Evolutionary conservation across 2,113 vertebrate genomes (phyloP).

Genomic region (Carassius carassius): DNA sequence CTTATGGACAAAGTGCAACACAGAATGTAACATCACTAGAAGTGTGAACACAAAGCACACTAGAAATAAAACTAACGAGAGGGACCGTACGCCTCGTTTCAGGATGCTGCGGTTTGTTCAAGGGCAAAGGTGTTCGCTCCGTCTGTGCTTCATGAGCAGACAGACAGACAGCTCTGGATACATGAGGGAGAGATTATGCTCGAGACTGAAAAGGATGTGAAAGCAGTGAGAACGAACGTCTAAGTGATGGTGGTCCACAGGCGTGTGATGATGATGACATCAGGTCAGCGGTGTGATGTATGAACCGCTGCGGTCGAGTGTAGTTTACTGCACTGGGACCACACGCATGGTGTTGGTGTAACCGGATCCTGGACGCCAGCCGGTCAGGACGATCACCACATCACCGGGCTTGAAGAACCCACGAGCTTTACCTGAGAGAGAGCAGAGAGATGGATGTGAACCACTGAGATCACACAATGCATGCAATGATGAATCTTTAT

Average conservation of each 20-base stretch:
- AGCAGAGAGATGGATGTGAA: not conserved
- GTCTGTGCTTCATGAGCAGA: not conserved
- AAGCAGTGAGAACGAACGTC: not conserved
- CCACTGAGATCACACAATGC: too few species aligned
- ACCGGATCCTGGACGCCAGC: slow-evolving; percentile 95
- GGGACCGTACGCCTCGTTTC: not conserved
- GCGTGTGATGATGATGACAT: not conserved
- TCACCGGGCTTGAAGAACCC: slow-evolving; percentile 94
- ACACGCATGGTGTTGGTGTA: slow-evolving; percentile 99
- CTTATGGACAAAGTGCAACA: slow-evolving; percentile 69
- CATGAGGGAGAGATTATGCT: not conserved
- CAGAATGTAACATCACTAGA: slow-evolving; percentile 68
- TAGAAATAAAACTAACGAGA: slow-evolving; percentile 45
- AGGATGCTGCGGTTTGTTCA: not conserved
- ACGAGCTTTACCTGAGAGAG: slow-evolving; percentile 84
- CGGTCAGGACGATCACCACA: slow-evolving; percentile 89
- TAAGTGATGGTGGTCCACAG: not conserved
- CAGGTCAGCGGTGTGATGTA: not conserved
- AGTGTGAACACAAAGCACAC: slow-evolving; percentile 70
- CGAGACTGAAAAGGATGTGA: not conserved
- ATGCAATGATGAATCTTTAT: too few species aligned
- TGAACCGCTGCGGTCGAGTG: not conserved
- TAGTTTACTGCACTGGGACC: slow-evolving; percentile 83
- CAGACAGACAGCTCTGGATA: slow-evolving; percentile 8
- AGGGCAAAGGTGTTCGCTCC: not conserved